Conservation (phyloP, 2,113 vertebrate genomes). For the Petaurus breviceps region DNA sequence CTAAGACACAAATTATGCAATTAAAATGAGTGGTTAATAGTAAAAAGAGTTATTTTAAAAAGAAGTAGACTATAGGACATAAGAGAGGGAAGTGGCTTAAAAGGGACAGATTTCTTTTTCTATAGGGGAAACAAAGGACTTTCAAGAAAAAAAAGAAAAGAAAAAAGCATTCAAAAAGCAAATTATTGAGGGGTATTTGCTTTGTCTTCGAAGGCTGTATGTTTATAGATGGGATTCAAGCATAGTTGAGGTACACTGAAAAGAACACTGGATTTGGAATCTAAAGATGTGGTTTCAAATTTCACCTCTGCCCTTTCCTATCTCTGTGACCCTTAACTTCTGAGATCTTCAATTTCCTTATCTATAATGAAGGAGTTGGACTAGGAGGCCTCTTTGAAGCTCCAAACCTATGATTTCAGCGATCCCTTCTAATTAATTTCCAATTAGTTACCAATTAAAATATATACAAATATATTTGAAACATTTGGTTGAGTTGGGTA, state of each 20-base stretch:
- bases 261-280: neutral
- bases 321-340: neutral
- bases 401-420: neutral
- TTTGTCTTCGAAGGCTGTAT: neutral
- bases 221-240: neutral
- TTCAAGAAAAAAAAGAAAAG: neutral
- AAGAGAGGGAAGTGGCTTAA: neutral
- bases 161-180: neutral
- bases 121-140: neutral
- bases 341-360: neutral
- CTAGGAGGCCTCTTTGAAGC: neutral
- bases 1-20: neutral
- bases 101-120: neutral
- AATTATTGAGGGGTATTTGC: neutral
- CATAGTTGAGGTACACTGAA: neutral
- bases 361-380: neutral
- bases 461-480: constrained; percentile 3
- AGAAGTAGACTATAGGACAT: no score
- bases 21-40: constrained; percentile 15
- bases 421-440: neutral
- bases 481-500: constrained; percentile 15
- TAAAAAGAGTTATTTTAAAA: neutral
- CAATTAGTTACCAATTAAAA: neutral
- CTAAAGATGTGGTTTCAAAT: neutral
- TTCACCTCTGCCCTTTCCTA: neutral